Conservation (phyloP, 1,140 invertebrate species). For the Medauroidea extradentata region DNA sequence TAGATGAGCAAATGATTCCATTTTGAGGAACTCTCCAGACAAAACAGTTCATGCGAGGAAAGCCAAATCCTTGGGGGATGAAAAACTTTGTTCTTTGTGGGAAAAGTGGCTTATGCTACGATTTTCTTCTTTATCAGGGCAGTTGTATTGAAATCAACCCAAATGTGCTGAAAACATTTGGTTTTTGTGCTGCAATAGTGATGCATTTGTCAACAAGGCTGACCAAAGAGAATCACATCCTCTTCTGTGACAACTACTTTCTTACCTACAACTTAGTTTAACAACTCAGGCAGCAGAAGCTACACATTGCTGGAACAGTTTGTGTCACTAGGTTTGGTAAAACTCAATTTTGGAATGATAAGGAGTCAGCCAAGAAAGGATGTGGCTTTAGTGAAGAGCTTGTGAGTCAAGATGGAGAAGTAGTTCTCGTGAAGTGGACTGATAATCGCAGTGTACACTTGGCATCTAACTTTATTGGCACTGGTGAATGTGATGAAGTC, state of each 20-base stretch:
- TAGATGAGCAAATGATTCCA: constrained; percentile 28
- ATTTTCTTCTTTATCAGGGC: constrained; percentile 14
- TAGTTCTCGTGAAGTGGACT: constrained; percentile 40
- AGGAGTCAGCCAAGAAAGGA: constrained; percentile 35
- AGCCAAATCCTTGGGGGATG: constrained; percentile 15
- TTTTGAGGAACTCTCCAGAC: constrained; percentile 17
- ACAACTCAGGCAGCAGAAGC: constrained; percentile 34
- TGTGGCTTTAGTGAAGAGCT: neutral
- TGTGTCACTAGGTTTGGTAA: constrained; percentile 28
- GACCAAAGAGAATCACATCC: constrained; percentile 10
- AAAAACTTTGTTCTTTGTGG: constrained; percentile 18
- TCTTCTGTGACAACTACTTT: constrained; percentile 32
- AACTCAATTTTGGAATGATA: constrained; percentile 32
- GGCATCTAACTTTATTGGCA: constrained; percentile 43
- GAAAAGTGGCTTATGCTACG: constrained; percentile 5
- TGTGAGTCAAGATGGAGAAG: constrained; percentile 15
- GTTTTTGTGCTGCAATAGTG: constrained; percentile 21
- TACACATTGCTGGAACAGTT: constrained; percentile 37
- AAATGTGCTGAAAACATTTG: constrained; percentile 15
- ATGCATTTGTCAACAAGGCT: constrained; percentile 25
- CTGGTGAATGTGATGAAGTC: constrained; percentile 34
- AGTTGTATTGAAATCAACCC: neutral
- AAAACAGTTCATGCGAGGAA: constrained; percentile 5
- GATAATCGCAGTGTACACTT: constrained; percentile 40
- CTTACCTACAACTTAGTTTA: constrained; percentile 37